Evolutionary conservation across 2,888 invertebrate species (phyloP), one percentile per base, ranked within the genome.

Genomic region (Drosophila mimica): DNA sequence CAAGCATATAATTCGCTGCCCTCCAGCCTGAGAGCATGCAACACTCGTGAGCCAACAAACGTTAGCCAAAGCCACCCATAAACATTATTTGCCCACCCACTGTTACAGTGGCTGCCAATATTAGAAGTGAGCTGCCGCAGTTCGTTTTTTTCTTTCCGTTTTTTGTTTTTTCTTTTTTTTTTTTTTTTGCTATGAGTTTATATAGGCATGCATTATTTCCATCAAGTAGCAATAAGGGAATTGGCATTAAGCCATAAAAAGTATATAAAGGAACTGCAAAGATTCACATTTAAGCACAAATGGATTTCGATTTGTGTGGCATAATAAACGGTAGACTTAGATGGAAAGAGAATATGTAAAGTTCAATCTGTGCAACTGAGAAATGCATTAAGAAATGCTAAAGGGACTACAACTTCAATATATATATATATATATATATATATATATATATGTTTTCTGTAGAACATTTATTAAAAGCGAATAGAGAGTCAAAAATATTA

Each of bases 1-100:
- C 86, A 90, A 86, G 85, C 85, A 86, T 90, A 88, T 86, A 86
- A 86, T 86, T 86, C 81, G 85, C 86, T 88, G 82, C 83, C 90
- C 88, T 77, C 77, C 69, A 89, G 74, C 73, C 75, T 68, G 70
- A 75, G 70, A 61, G 75, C 75, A 66, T 69, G 85, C 88, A 70
- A 70, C 76, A 68, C 76, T 82, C 66, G 65, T 65, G 57, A 70
- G 83, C 81, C 85, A 72, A 65, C 88, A 82, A 71, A 51, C 46
- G 56, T 36, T 52, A 36, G 51, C 60, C 65, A 28, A 49, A 31
- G 51, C 48, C 67, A 62, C 25, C 51, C 64, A 56, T 64, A n/a
- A 43, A 61, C 62, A 62, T 61, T 76, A 66, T 53, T 68, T 69
- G 64, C 60, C 49, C 52, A 59, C 38, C 65, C 81, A 54, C 65